A percentile compares a stretch with the other conserved stretches of the same genome.
Conservation (phyloP, 2,888 invertebrate genomes). For the Dryocosmus kuriphilus region DNA sequence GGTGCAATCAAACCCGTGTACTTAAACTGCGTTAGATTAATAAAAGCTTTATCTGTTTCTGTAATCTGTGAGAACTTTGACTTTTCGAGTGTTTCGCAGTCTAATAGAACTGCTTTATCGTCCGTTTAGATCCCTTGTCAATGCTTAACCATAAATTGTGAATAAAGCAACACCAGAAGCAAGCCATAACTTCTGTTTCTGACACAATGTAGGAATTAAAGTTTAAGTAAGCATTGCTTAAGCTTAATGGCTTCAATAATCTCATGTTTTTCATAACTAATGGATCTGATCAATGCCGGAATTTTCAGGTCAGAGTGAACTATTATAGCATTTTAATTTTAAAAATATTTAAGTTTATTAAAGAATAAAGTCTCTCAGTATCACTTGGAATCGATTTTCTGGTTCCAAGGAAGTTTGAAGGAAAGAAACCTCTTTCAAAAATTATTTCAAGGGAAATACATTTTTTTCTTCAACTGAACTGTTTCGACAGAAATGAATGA, state of each 20-base stretch:
- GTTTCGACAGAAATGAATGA: too few relatives aligned
- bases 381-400: too few relatives aligned
- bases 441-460: too few relatives aligned
- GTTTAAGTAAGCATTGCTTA: neutral
- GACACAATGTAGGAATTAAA: constrained; percentile 1
- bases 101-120: constrained; percentile 35
- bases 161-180: constrained; percentile 10
- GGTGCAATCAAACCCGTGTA: constrained; percentile 23
- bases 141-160: constrained; percentile 17
- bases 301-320: neutral
- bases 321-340: neutral
- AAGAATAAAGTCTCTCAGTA: neutral
- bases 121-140: constrained; percentile 21
- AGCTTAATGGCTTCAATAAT: neutral
- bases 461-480: too few relatives aligned
- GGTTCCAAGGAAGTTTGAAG: too few relatives aligned
- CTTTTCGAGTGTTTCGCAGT: constrained; percentile 30
- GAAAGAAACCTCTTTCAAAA: too few relatives aligned
- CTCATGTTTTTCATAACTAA: neutral
- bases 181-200: constrained; percentile 6
- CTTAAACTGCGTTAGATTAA: constrained; percentile 12
- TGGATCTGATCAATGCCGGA: neutral
- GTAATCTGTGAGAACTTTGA: constrained; percentile 39
- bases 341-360: neutral
- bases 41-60: constrained; percentile 9